Conservation (phyloP, 35 echinoderm and acorn worm species). For the Holothuria glaberrima region DNA sequence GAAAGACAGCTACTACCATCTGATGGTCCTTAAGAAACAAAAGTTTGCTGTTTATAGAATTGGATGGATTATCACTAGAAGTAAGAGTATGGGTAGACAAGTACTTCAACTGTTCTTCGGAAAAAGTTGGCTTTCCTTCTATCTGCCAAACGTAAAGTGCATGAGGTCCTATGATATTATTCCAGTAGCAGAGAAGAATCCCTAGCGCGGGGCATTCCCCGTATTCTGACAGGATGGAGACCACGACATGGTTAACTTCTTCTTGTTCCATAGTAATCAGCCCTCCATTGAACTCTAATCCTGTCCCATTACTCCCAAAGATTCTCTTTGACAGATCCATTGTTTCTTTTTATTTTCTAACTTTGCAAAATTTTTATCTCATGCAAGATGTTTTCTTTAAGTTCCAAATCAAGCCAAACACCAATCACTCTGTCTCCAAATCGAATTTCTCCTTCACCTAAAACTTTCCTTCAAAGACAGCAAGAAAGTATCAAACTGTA, state of each 20-base stretch:
- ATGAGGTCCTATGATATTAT: conserved; percentile 95
- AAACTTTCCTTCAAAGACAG: no score
- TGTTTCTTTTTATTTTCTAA: not conserved
- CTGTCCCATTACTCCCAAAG: not conserved
- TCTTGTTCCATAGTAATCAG: conserved; percentile 56
- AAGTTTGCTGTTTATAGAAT: conserved; percentile 77
- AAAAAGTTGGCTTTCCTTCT: conserved; percentile 61
- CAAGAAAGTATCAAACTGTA: no score
- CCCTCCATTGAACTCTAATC: not conserved
- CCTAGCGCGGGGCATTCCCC: conserved; percentile 71
- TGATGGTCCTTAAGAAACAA: conserved; percentile 71
- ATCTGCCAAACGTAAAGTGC: conserved; percentile 74
- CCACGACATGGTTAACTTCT: conserved; percentile 29
- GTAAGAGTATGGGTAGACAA: conserved; percentile 76
- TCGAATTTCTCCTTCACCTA: no score
- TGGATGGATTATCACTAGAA: conserved; percentile 75
- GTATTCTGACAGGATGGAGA: conserved; percentile 27
- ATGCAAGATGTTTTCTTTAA: no score
- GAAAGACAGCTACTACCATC: conserved; percentile 64
- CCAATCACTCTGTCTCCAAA: no score
- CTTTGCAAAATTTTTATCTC: no score
- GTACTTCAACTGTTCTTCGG: conserved; percentile 64
- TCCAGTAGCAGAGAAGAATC: conserved; percentile 82
- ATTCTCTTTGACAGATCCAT: not conserved
- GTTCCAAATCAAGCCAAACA: no score